Conservation (phyloP, 1,140 invertebrate genomes). For the Harpegnathos saltator region DNA sequence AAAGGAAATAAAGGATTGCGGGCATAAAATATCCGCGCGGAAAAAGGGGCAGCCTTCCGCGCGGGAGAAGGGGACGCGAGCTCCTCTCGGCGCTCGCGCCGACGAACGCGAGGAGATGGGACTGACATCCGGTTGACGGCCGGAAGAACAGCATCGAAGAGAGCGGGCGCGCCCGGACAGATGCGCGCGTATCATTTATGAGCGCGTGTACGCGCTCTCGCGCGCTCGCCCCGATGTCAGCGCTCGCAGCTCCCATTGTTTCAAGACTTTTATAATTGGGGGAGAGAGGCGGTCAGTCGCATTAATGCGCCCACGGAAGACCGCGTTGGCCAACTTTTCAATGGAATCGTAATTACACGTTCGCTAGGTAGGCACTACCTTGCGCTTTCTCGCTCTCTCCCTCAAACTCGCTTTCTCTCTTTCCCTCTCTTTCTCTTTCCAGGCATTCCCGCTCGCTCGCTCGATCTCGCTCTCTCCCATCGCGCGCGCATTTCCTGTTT, state of each 20-base stretch:
- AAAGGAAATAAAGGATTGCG: slow-evolving; percentile 56
- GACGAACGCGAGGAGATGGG: slow-evolving; percentile 61
- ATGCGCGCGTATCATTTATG: slow-evolving; percentile 77
- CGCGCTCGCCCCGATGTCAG: slow-evolving; percentile 64
- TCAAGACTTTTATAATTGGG: slow-evolving; percentile 80
- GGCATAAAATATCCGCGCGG: slow-evolving; percentile 41
- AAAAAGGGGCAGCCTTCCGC: slow-evolving; percentile 15
- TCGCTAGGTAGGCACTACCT: slow-evolving; percentile 67
- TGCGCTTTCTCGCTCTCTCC: slow-evolving; percentile 37
- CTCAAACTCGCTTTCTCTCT: neutral
- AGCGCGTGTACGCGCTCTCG: slow-evolving; percentile 47
- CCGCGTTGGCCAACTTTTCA: slow-evolving; percentile 75
- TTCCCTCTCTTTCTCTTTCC: neutral
- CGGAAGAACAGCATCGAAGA: slow-evolving; percentile 74
- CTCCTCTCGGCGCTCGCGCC: slow-evolving; percentile 47
- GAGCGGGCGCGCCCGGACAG: slow-evolving; percentile 63
- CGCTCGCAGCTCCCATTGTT: slow-evolving; percentile 75
- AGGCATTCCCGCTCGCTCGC: slow-evolving; percentile 12
- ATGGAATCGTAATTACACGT: slow-evolving; percentile 80
- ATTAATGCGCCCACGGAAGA: slow-evolving; percentile 74
- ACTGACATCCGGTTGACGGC: slow-evolving; percentile 69
- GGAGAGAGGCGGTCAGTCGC: slow-evolving; percentile 71
- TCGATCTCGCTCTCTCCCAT: neutral
- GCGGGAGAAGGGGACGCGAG: slow-evolving; percentile 33
- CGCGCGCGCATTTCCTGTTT: slow-evolving; percentile 45